Conservation (phyloP, 2,113 vertebrate genomes). For the Ascaphus truei region DNA sequence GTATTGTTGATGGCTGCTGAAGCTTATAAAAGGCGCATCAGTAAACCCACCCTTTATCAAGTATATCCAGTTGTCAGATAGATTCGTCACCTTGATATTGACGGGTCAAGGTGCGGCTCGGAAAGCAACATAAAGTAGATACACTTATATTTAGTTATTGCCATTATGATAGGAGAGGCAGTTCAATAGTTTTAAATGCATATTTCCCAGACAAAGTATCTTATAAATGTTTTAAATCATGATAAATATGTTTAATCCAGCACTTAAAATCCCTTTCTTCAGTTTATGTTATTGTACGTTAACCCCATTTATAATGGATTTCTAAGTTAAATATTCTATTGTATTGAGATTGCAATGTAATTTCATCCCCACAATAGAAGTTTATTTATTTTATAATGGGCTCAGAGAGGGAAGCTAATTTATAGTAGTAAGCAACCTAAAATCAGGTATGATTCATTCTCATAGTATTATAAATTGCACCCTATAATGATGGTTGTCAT, state of each 20-base stretch:
- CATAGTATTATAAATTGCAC: no score
- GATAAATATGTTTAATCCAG: background rate
- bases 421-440: no score
- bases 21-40: background rate
- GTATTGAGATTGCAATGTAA: no score
- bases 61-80: slow-evolving; percentile 17
- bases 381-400: no score
- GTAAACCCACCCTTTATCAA: slow-evolving; percentile 4
- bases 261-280: no score
- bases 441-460: no score
- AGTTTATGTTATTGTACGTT: no score
- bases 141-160: background rate
- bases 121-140: background rate
- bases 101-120: background rate
- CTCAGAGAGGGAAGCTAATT: no score
- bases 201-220: background rate
- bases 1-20: background rate
- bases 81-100: slow-evolving; percentile 3
- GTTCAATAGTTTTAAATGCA: background rate
- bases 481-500: no score
- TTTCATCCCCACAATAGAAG: no score
- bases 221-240: background rate
- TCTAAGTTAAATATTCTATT: no score
- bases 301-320: no score
- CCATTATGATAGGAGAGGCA: background rate